Conservation (phyloP, 2,888 invertebrate species). For the Polia nebulosa region DNA sequence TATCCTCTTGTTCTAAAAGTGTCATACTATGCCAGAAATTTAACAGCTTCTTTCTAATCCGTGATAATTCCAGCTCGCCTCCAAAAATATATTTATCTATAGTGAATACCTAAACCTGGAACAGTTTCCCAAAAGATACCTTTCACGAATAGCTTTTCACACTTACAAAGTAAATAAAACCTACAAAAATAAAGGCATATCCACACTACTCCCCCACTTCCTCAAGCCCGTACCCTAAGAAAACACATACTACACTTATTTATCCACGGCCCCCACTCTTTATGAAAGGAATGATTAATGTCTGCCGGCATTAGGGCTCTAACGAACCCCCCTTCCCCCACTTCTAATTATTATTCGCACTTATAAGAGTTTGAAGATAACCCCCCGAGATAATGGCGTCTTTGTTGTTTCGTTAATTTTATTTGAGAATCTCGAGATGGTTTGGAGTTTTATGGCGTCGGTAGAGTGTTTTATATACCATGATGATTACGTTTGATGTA, state of each 20-base stretch:
- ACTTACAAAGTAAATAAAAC: slow-evolving; percentile 6
- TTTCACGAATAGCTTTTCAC: no score
- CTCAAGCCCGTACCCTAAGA: slow-evolving; percentile 90
- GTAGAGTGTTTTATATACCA: neutral
- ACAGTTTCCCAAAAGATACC: no score
- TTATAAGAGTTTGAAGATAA: slow-evolving; percentile 88
- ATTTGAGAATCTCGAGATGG: slow-evolving; percentile 54
- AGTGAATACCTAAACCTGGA: no score
- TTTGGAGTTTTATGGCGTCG: slow-evolving; percentile 26
- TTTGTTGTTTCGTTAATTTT: slow-evolving; percentile 66
- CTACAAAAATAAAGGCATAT: slow-evolving; percentile 60
- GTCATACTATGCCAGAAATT: no score
- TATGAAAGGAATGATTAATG: slow-evolving; percentile 91
- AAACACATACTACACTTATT: slow-evolving; percentile 91
- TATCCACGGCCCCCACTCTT: slow-evolving; percentile 90
- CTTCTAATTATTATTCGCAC: slow-evolving; percentile 88
- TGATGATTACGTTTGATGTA: neutral
- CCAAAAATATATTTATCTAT: no score
- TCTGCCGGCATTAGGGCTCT: slow-evolving; percentile 90
- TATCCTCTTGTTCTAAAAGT: no score
- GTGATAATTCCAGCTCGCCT: no score
- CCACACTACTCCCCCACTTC: slow-evolving; percentile 72
- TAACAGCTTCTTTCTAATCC: no score
- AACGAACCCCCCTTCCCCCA: slow-evolving; percentile 82
- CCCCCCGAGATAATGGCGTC: slow-evolving; percentile 67